phyloP scores from a whole-genome alignment of 1,140 invertebrate genomes.

The Antheraea pernyi region DNA sequence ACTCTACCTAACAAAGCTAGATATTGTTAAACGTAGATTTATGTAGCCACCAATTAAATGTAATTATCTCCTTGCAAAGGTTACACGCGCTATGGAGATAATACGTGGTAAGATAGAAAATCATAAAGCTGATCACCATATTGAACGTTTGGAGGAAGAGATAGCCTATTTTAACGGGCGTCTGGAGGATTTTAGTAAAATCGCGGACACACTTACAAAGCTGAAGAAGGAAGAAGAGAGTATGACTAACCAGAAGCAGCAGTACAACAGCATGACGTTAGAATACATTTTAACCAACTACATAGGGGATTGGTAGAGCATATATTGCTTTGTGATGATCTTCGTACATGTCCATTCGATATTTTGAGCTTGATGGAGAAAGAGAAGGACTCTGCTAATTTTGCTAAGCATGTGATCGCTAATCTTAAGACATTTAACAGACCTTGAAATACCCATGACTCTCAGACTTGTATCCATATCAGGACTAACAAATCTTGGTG shows the following conservation, averaged over 20 bases:
- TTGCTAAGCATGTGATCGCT: too few relatives aligned
- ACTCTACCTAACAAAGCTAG: too few relatives aligned
- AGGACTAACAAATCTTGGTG: too few relatives aligned
- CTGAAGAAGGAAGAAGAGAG: slow-evolving; percentile 34
- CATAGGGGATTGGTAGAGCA: background rate
- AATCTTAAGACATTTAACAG: too few relatives aligned
- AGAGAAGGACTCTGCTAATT: too few relatives aligned
- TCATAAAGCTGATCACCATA: slow-evolving; percentile 27
- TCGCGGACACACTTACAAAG: slow-evolving; percentile 30
- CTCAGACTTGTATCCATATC: too few relatives aligned
- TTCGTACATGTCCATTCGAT: too few relatives aligned
- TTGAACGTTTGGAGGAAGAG: slow-evolving; percentile 38
- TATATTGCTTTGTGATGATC: too few relatives aligned
- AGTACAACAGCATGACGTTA: slow-evolving; percentile 32
- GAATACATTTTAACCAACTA: background rate
- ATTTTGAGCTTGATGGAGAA: too few relatives aligned
- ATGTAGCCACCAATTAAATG: background rate
- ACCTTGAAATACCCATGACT: too few relatives aligned
- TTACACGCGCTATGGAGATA: slow-evolving; percentile 37
- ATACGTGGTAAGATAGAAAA: slow-evolving; percentile 47
- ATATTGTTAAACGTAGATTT: too few relatives aligned
- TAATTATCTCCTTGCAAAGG: slow-evolving; percentile 23
- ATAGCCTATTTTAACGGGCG: slow-evolving; percentile 35
- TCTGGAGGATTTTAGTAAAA: slow-evolving; percentile 36
- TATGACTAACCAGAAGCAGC: slow-evolving; percentile 30